Percentiles rank a stretch among this genome's conserved stretches.
phyloP scores from a whole-genome alignment of 2,888 invertebrate species.

The Drosophila nr. perissopoda region DNA sequence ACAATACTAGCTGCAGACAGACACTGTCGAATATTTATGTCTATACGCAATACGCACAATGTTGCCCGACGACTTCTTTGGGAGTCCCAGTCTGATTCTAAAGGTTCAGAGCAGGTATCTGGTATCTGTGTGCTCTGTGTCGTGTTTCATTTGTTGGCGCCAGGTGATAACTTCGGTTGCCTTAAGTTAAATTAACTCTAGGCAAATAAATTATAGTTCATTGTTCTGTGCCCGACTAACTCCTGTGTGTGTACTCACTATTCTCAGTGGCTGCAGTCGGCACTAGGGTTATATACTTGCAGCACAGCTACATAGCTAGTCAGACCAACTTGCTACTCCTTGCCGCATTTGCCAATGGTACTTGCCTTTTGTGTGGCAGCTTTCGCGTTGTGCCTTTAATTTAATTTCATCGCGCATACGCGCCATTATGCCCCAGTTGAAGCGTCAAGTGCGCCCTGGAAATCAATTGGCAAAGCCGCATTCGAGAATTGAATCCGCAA shows the following conservation, averaged over 20 bases:
- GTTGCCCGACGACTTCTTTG: constrained; percentile 37
- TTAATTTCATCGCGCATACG: constrained; percentile 57
- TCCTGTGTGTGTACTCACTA: constrained; percentile 10
- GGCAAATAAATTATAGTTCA: constrained; percentile 73
- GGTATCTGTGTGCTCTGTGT: constrained; percentile 17
- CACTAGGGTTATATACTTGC: constrained; percentile 34
- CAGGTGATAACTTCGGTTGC: constrained; percentile 70
- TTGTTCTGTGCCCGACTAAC: constrained; percentile 46
- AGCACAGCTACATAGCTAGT: constrained; percentile 22
- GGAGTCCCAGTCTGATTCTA: neutral
- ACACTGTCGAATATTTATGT: constrained; percentile 21
- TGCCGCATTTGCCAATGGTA: constrained; percentile 4
- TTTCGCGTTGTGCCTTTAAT: constrained; percentile 38
- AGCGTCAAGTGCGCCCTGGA: constrained; percentile 37
- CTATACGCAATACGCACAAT: constrained; percentile 14
- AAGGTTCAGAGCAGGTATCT: neutral
- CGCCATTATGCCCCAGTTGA: constrained; percentile 41
- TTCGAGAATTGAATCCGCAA: constrained; percentile 1
- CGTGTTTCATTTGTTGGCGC: constrained; percentile 40
- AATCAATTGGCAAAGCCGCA: constrained; percentile 41
- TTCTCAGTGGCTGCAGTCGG: constrained; percentile 25
- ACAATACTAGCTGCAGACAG: neutral
- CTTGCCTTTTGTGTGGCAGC: constrained; percentile 18
- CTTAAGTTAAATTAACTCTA: constrained; percentile 65
- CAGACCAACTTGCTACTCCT: neutral